Base-by-base conservation (phyloP, 2,888 invertebrate species). In the Geotrupes spiniger region DNA sequence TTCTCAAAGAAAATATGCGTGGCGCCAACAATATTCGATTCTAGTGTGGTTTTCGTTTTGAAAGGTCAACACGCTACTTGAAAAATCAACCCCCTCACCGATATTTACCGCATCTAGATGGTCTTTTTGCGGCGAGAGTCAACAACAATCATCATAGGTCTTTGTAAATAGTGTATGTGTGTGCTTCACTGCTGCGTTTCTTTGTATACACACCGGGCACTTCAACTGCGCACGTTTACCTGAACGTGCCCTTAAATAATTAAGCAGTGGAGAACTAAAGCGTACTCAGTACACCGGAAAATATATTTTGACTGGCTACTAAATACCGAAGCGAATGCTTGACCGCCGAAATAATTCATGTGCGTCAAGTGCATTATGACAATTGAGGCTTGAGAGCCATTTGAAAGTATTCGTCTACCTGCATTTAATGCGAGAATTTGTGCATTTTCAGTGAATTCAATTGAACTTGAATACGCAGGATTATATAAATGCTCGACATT, bases 181-280 rank as follows among this genome's bases (percentile, higher is more conserved):
- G 38, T 43, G 52, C 53, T 54, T 48, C 52, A 41, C 49, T 49
- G 47, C 52, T 48, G 56, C 52, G 49, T 49, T 50, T 42, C 45
- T 53, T 56, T 57, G 58, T 58, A 52, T 59, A 55, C 54, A 56
- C 61, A 58, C 57, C 56, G 58, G 58, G 54, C 59, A 59, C 60
- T 59, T 56, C 53, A 60, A 51, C 50, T 51, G 45, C 50, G 55
- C 47, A 48, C 46, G 36, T 46, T 38, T 58, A 58, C 59, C 54
- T 59, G 59, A 54, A 55, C 47, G 46, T 43, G 43, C 48, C 45
- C 46, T 45, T 48, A 48, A 49, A 49, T 52, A 51, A 54, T 52
- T 56, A 49, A 21, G 4, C 6, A 6, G 3, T 6, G 21, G 21
- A 21, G 21, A 21, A 21, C 21, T 21, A 21, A 21, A 21, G 21